Conservation (phyloP, 2,113 vertebrate species). For the Puffinus mauretanicus region DNA sequence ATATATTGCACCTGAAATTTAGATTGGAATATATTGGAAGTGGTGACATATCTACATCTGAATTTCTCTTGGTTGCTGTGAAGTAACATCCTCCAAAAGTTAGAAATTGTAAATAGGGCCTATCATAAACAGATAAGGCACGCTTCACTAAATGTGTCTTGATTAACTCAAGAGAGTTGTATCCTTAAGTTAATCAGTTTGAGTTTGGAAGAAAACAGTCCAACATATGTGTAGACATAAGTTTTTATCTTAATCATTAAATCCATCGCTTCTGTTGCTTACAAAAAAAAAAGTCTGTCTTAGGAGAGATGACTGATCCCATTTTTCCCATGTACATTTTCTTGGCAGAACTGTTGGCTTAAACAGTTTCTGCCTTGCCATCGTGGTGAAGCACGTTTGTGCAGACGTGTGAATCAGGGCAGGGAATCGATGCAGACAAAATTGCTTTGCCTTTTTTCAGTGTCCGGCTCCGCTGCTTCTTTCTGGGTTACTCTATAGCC, state of each 20-base stretch:
- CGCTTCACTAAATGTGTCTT: background rate
- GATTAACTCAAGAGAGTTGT: background rate
- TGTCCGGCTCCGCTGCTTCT: background rate
- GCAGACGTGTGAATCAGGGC: background rate
- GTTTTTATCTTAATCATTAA: conserved; percentile 64
- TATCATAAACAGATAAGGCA: background rate
- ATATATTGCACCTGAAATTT: background rate
- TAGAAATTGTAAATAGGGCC: background rate
- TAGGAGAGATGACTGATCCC: conserved; percentile 23
- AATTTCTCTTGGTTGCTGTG: background rate
- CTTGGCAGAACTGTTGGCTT: conserved; percentile 32
- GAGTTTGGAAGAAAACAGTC: conserved; percentile 57
- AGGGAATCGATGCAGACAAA: background rate
- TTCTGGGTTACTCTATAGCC: background rate
- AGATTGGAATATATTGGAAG: background rate
- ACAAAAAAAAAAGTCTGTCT: background rate
- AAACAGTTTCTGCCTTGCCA: conserved; percentile 35
- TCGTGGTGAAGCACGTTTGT: background rate
- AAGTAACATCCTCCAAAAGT: background rate
- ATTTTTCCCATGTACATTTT: conserved; percentile 52
- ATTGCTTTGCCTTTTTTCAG: conserved; percentile 17
- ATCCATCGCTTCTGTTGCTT: conserved; percentile 56
- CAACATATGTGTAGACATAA: conserved; percentile 60
- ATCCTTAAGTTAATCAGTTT: conserved; percentile 19
- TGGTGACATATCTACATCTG: background rate